Evolutionary conservation across 2,888 invertebrate species (phyloP), one percentile per base, ranked within the genome.

Genomic region (Hypena proboscidalis): DNA sequence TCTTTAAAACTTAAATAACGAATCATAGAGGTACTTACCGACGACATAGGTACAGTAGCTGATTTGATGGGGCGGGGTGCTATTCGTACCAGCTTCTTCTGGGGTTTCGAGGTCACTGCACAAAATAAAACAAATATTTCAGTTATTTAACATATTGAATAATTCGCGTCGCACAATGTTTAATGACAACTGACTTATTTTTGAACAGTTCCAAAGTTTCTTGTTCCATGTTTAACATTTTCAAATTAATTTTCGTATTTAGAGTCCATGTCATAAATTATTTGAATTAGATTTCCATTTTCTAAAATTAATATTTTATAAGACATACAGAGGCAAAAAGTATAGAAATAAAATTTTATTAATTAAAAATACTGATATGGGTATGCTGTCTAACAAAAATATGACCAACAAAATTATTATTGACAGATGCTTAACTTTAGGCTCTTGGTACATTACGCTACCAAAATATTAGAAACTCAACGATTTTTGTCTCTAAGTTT

Each of bases 41-140:
- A 55, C 60, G 73, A 55, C 1, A 53, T 43, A n/a, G 68, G 20
- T 36, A n/a, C n/a, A n/a, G 67, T 54, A 23, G 63, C 35, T 9
- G 67, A 25, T 63, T 83, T 80, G 31, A 70, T 48, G 13, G 64
- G 49, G 3, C 80, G 58, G 1, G 89, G 87, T 21, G 88, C 86
- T 70, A 90, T 83, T 62, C 83, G 67, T 58, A 90, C 82, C 34
- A 90, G 63, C 56, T 83, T 87, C 51, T 83, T 85, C 44, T 74
- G 77, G 13, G 79, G 67, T 50, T 80, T 85, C 20, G 70, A 17
- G 7, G 72, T 49, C 54, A 70, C 76, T 72, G 67, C 43, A 55
- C 41, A 62, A 55, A 10, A 56, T n/a, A 49, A 50, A 39, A 58
- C 27, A 44, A 46, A 46, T n/a, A 37, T 29, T 4, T 32, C 23